Evolutionary conservation across 2,113 vertebrate species (phyloP).

Genomic region (Clarias gariepinus): DNA sequence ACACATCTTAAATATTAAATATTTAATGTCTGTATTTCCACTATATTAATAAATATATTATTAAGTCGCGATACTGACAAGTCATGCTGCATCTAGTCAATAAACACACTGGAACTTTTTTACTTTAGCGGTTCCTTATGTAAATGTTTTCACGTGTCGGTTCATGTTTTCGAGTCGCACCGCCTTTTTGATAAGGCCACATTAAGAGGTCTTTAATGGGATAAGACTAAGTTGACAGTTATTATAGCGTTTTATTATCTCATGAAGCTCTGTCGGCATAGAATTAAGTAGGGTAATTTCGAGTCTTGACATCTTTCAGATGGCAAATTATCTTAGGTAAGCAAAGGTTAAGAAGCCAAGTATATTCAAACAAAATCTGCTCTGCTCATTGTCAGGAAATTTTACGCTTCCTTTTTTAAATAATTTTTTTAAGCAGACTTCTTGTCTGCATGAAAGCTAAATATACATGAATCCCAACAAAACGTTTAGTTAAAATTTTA

Average conservation of each 20-base stretch:
- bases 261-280: background rate
- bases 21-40: background rate
- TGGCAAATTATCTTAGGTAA: constrained; percentile 31
- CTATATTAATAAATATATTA: background rate
- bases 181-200: background rate
- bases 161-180: background rate
- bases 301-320: constrained; percentile 33
- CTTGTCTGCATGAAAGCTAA: constrained; percentile 73
- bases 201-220: constrained; percentile 16
- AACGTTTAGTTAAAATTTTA: constrained; percentile 75
- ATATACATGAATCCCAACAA: constrained; percentile 77
- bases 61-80: background rate
- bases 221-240: constrained; percentile 18
- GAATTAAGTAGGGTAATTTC: constrained; percentile 20
- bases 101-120: background rate
- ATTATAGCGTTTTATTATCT: constrained; percentile 21
- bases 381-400: constrained; percentile 67
- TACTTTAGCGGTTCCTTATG: background rate
- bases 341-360: constrained; percentile 71
- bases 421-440: constrained; percentile 69
- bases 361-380: constrained; percentile 69
- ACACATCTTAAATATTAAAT: background rate
- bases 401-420: constrained; percentile 63
- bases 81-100: background rate
- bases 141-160: background rate